Evolutionary conservation across 1,140 invertebrate species (phyloP).

Genomic region (Drosophila novamexicana): DNA sequence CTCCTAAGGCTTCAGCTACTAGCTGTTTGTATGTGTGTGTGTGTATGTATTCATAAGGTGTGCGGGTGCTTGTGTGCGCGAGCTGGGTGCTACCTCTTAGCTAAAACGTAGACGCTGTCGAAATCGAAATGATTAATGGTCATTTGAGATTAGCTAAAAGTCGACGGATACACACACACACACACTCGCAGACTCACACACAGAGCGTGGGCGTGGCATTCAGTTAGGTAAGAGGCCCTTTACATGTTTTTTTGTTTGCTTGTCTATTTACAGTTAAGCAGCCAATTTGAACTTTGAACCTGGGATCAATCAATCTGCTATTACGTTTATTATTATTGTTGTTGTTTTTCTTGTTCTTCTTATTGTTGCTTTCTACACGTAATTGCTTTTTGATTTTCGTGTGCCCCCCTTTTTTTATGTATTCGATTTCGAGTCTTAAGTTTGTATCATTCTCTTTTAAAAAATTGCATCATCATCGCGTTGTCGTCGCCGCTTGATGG

Average conservation of each 20-base stretch:
- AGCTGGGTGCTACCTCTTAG: constrained; percentile 1
- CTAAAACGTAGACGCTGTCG: constrained; percentile 45
- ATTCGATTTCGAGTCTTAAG: constrained; percentile 23
- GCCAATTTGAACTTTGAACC: constrained; percentile 80
- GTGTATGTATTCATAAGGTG: constrained; percentile 10
- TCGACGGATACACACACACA: constrained; percentile 36
- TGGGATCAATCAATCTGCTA: constrained; percentile 81
- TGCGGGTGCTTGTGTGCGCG: constrained; percentile 39
- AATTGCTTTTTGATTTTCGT: constrained; percentile 80
- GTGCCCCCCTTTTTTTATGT: constrained; percentile 28
- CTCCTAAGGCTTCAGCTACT: constrained; percentile 34
- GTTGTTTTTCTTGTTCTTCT: background rate
- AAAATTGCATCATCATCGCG: constrained; percentile 79
- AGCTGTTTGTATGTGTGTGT: constrained; percentile 34
- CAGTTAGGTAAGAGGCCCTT: constrained; percentile 6
- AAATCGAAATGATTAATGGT: constrained; percentile 80
- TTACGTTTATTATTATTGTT: constrained; percentile 74
- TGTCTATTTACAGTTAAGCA: constrained; percentile 81
- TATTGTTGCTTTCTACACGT: constrained; percentile 60
- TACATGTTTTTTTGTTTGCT: constrained; percentile 67
- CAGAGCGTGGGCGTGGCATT: constrained; percentile 23
- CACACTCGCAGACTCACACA: background rate
- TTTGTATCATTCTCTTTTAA: constrained; percentile 48
- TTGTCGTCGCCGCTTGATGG: constrained; percentile 73
- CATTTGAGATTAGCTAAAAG: constrained; percentile 78